Base-by-base conservation (phyloP, 2,797 vertebrate species). In the Masticophis lateralis region DNA sequence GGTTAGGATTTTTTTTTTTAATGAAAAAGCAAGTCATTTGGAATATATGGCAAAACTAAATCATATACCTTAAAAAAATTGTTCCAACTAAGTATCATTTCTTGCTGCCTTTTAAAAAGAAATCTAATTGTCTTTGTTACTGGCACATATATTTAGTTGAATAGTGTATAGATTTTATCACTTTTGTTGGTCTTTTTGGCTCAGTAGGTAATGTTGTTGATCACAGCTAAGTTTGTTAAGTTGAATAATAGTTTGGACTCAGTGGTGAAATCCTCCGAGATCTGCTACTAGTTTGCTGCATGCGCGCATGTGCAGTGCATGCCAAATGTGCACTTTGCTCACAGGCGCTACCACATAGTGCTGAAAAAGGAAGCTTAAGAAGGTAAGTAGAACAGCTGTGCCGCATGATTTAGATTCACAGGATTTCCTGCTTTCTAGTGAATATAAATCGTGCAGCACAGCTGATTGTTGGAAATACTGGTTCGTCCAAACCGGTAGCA, bases 181-280 rank as follows among this genome's bases (percentile, higher is more conserved):
- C 7, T 59, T 69, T 55, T 59, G 18, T 10, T 93, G 32, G 10
- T 55, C 94, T 89, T 96, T 94, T 92, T 86, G 93, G 90, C 16
- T 57, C 16, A 90, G 11, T 14, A 55, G 60, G 43, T 63, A 83
- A 66, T 63, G 43, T n/a, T 87, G 51, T 66, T 20, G 57, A 8
- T 25, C 28, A 59, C 14, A 27, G 22, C n/a, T 32, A 25, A 74
- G 12, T 87, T 43, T n/a, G 53, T n/a, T 55, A 87, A 28, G 27
- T 56, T 87, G 27, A 53, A 87, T n/a, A 87, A n/a, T n/a, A 14
- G 14, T 63, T n/a, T 4, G 14, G 88, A 53, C 13, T 25, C 4
- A 47, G 47, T 47, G 47, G 47, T 47, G 47, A 47, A 47, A 47
- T 47, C 47, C 47, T 47, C 4, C 47, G 6, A 47, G 47, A 5